phyloP scores from a whole-genome alignment of 2,797 vertebrate species.

The Fistularia tabacaria region DNA sequence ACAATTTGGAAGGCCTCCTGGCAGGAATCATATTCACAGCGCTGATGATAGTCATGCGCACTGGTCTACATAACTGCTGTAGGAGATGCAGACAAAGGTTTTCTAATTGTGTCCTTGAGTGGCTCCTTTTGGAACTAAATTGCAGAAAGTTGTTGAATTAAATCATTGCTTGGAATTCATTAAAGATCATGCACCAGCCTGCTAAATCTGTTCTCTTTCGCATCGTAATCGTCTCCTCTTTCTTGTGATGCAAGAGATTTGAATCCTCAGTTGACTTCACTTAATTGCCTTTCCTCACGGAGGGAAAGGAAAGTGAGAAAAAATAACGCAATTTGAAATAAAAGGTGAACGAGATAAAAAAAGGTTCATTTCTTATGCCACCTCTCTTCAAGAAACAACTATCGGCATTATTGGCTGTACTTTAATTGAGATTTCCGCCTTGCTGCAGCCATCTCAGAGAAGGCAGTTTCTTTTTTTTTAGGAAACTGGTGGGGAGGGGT shows the following conservation, averaged over 20 bases:
- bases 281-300: conserved; percentile 82
- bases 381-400: conserved; percentile 72
- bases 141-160: conserved; percentile 78
- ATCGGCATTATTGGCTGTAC: conserved; percentile 74
- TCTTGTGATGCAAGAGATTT: conserved; percentile 76
- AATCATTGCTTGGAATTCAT: conserved; percentile 73
- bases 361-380: conserved; percentile 74
- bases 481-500: conserved; percentile 26
- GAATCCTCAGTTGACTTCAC: conserved; percentile 80
- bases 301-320: conserved; percentile 55
- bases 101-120: conserved; percentile 67
- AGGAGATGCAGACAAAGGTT: conserved; percentile 57
- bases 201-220: conserved; percentile 76
- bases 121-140: conserved; percentile 73
- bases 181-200: conserved; percentile 69
- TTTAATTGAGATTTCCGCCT: conserved; percentile 82
- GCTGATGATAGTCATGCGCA: conserved; percentile 23
- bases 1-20: conserved; percentile 44
- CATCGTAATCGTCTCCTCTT: conserved; percentile 72
- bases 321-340: conserved; percentile 73
- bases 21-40: conserved; percentile 30
- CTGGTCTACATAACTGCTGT: conserved; percentile 49
- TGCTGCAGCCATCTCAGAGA: conserved; percentile 70
- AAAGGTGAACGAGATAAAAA: conserved; percentile 80
- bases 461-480: conserved; percentile 47